Conservation (phyloP, 2,113 vertebrate species). For the Podiceps cristatus region DNA sequence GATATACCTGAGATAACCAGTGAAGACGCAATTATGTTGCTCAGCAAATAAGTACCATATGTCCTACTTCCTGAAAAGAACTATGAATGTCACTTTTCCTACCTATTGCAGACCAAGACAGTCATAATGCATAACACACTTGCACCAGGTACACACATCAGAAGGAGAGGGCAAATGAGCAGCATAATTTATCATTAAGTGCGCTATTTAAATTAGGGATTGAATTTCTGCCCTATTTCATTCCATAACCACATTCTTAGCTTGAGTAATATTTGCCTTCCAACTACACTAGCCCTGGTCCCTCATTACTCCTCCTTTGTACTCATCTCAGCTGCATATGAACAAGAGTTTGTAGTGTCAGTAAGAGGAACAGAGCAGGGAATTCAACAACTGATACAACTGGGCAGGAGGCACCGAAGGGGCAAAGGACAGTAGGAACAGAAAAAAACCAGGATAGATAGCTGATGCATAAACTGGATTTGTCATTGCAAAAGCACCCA, state of each 20-base stretch:
- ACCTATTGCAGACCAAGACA: not conserved
- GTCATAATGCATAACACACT: not conserved
- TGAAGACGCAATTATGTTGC: not conserved
- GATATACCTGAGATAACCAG: not conserved
- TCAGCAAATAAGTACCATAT: not conserved
- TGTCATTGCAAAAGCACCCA: not conserved
- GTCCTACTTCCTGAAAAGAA: not conserved
- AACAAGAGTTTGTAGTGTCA: not conserved
- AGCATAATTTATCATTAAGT: not conserved
- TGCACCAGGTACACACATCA: not conserved
- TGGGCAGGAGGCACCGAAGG: not conserved
- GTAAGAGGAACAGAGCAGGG: fast-evolving
- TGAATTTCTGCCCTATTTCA: not conserved
- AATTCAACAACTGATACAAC: not conserved
- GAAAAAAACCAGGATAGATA: fast-evolving
- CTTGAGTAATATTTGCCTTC: not conserved
- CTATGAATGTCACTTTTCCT: not conserved
- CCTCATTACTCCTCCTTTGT: not conserved
- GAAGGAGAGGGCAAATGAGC: not conserved
- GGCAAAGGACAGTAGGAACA: not conserved
- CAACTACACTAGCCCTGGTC: not conserved
- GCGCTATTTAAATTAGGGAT: not conserved
- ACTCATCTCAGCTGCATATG: not conserved
- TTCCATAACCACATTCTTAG: not conserved
- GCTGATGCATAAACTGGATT: not conserved